Conservation (phyloP, 2,113 vertebrate species). For the Entomyzon cyanotis region DNA sequence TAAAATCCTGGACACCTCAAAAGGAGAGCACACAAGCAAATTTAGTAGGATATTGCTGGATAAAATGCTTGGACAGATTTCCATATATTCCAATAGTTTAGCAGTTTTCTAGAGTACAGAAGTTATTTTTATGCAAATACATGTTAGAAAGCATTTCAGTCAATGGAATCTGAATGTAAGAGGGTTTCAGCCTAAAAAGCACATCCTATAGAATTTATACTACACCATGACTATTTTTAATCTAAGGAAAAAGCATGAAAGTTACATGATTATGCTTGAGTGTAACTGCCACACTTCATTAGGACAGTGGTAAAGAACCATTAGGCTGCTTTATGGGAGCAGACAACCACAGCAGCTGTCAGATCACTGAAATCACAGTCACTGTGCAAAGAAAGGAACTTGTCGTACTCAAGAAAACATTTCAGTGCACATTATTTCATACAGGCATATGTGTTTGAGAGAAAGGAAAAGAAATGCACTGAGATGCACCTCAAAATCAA, state of each 20-base stretch:
- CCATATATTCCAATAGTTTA: background rate
- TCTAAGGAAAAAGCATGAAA: background rate
- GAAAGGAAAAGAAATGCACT: background rate
- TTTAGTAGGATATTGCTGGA: background rate
- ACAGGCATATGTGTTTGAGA: fast-evolving
- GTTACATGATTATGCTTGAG: background rate
- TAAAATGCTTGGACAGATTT: background rate
- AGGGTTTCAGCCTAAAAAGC: background rate
- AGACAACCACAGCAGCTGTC: background rate
- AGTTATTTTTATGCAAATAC: background rate
- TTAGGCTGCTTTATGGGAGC: background rate
- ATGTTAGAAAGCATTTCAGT: background rate
- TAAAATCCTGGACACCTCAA: background rate
- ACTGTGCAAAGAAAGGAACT: background rate
- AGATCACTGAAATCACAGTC: background rate
- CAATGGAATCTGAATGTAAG: background rate
- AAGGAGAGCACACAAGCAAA: background rate
- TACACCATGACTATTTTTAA: background rate
- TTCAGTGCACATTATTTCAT: background rate
- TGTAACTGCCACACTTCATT: background rate
- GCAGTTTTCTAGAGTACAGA: background rate
- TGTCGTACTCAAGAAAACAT: background rate
- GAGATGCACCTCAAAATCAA: background rate
- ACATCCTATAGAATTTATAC: background rate
- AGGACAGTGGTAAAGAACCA: background rate